phyloP scores from a whole-genome alignment of 2,888 invertebrate species.

The Drosophila neonasuta region DNA sequence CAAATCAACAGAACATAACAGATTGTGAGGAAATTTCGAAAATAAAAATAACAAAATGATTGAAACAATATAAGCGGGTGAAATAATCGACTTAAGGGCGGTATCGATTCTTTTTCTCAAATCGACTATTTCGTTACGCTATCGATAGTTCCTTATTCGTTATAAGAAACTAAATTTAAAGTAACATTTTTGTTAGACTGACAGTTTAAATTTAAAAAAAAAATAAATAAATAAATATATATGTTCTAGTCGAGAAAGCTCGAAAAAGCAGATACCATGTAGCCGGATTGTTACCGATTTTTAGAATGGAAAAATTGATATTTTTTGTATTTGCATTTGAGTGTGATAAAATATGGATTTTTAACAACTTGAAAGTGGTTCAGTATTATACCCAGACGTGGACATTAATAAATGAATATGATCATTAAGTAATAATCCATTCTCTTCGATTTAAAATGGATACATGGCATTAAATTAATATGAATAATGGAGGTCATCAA shows the following conservation, averaged over 20 bases:
- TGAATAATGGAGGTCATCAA: constrained; percentile 31
- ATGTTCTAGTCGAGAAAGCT: neutral
- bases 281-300: constrained; percentile 4
- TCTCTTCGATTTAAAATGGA: constrained; percentile 5
- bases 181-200: neutral
- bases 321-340: neutral
- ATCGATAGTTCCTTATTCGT: neutral
- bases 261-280: constrained; percentile 9
- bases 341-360: neutral
- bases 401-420: neutral
- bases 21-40: constrained; percentile 5
- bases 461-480: constrained; percentile 3
- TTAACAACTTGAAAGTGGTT: neutral
- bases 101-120: neutral
- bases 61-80: constrained; percentile 1
- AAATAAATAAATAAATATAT: neutral
- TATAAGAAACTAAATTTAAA: neutral
- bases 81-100: constrained; percentile 2
- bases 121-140: constrained; percentile 1
- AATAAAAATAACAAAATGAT: neutral
- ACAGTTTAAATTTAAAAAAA: neutral
- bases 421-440: neutral
- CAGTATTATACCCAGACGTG: neutral
- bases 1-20: constrained; percentile 32
- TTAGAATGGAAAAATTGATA: neutral